Evolutionary conservation across 1,140 invertebrate genomes (phyloP), one percentile per base, ranked within the genome.

Genomic region (Procambarus clarkii): DNA sequence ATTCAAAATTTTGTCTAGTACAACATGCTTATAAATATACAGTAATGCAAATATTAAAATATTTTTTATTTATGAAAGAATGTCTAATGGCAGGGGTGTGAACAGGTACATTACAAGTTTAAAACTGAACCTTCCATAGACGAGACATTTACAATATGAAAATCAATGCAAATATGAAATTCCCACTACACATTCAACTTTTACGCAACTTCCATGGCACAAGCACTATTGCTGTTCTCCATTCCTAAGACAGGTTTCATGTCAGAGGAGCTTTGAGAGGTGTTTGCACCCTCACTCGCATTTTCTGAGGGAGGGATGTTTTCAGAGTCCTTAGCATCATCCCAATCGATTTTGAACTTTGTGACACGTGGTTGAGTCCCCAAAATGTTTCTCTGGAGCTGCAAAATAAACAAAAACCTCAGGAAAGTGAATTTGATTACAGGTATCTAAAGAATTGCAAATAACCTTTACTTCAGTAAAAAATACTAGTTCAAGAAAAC

Each of bases 331-430:
- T 93, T 92, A 78, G 92, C 93, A 88, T 98, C 98, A 93, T 98
- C 98, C 98, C 98, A 99, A 94, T 99, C 98, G 76, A 99, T 99
- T 95, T 99, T 99, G 94, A 99, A 98, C 93, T 98, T 96, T 15
- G 98, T 99, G 0, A 99, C 98, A 93, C 98, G 95, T 5, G 98
- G 98, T 95, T 98, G 97, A 79, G 98, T 97, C 0, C 97, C 98
- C 60, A 99, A 95, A 93, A 99, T 99, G 95, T 99, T 99, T 93
- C 98, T 96, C 60, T 97, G 96, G 9, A 99, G 95, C 92, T 93
- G 96, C 96, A 94, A 60, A 95, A 94, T 74, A 45, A 78, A 54
- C 8, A 82, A 24, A 82, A 24, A n/a, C 11, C 15, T 24, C 18
- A 44, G 54, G 24, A 77, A 71, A 54, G 50, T 13, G 34, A 34